Conservation (phyloP, 2,113 vertebrate species). For the Percopsis transmontana region DNA sequence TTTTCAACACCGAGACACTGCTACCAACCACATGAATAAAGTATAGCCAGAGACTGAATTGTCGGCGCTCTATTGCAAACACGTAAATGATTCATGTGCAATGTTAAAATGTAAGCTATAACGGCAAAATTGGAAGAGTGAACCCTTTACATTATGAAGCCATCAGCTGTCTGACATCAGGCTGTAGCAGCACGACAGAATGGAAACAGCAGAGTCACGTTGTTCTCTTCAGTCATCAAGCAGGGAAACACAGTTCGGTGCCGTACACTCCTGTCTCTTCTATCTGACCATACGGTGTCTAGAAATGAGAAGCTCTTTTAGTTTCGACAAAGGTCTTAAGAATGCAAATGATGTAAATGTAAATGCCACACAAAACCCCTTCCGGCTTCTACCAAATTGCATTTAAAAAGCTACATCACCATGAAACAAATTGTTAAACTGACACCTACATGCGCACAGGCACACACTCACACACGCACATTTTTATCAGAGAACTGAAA, state of each 20-base stretch:
- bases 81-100: constrained; percentile 68
- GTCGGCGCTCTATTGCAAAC: constrained; percentile 62
- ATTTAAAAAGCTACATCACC: not conserved
- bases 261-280: constrained; percentile 5
- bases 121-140: constrained; percentile 29
- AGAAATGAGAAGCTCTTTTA: no score
- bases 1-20: constrained; percentile 59
- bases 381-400: not conserved
- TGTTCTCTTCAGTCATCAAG: constrained; percentile 12
- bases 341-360: no score
- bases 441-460: not conserved
- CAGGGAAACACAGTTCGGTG: constrained; percentile 24
- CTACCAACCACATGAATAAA: constrained; percentile 71
- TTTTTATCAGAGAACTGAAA: constrained; percentile 27
- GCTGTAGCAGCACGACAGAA: constrained; percentile 6
- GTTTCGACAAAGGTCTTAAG: no score
- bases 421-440: constrained; percentile 13
- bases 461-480: constrained; percentile 5
- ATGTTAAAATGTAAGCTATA: constrained; percentile 55
- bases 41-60: constrained; percentile 47
- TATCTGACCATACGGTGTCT: constrained; percentile 7
- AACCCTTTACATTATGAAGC: constrained; percentile 30
- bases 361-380: not conserved
- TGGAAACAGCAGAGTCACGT: constrained; percentile 26
- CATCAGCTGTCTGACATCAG: constrained; percentile 25